Base-by-base conservation (phyloP, 2,888 invertebrate species). In the Coelinius sp. region DNA sequence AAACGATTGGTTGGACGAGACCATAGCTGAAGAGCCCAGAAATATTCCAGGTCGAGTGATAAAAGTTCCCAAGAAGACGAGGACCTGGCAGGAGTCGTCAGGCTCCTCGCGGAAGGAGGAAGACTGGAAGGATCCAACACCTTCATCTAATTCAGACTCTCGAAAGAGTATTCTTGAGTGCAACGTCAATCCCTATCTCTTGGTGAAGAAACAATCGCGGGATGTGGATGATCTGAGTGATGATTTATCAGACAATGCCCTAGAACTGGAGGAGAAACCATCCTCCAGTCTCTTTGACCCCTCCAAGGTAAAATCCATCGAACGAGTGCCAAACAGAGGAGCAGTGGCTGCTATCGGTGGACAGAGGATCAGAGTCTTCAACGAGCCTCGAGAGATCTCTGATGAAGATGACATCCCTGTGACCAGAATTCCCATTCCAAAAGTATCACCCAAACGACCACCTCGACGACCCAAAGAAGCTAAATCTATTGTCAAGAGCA, bases 171-270 rank as follows among this genome's bases (percentile, higher is more conserved):
- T 95, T 77, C 88, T 95, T 49, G 93, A 94, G 80, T 95, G 95
- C 88, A 92, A 94, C 85, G 94, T 95, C 46, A 95, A 95, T 87
- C 95, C 95, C 2, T 95, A 95, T 84, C 94, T 94, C 77, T 89
- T 95, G 83, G 92, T 95, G 80, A 92, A 94, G 83, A 89, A 85
- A 75, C 83, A 76, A 63, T 73, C 79, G 62, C 78, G 76, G 41
- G 79, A 78, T 52, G 78, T 78, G 66, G 90, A 84, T 78, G 90
- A 83, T 75, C 87, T 79, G 71, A 89, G 82, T 85, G 89, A 80
- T 81, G 86, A 82, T 76, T 85, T 87, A 38, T 88, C 87, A 59
- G 87, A 88, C 76, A 88, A 88, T 65, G 77, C 76, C 0, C 75
- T 79, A 25, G 79, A 79, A 46, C 70, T 73, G 27, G 78, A 79